Base-by-base conservation (phyloP, 2,113 vertebrate genomes). In the Oncorhynchus gorbuscha region DNA sequence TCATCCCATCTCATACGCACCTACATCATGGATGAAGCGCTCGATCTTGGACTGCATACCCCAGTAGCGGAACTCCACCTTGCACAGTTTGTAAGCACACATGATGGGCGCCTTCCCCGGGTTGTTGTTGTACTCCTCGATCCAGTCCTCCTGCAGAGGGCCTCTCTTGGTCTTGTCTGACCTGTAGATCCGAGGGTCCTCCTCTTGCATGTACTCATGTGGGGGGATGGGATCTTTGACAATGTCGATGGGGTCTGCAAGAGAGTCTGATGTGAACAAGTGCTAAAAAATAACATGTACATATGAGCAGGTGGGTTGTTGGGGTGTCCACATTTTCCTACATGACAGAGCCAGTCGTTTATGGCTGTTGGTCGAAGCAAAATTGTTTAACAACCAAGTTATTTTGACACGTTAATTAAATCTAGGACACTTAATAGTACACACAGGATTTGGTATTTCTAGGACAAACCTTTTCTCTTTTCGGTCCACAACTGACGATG, bases 11-110 rank as follows among this genome's bases (percentile, higher is more conserved):
- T 35, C 51, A 20, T 4, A 89, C 97, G 92, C 85, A 99, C 98
- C 98, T 0, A 98, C 97, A 45, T 99, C 98, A 1, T 99, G 98
- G 92, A 99, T 99, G 86, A 99, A 99, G 55, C 98, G 92, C 85
- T 99, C 98, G 0, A 99, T 99, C 91, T 99, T 99, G 1, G 97
- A 97, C 93, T 99, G 98, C 98, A 99, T 99, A 73, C 98, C 98
- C 98, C 98, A 99, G 91, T 99, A 99, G 75, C 98, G 95, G 90
- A 99, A 99, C 91, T 99, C 98, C 78, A 99, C 98, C 92, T 99
- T 99, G 85, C 98, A 99, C 51, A 99, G 93, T 89, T 99, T 99
- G 86, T 99, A 99, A 84, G 98, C 98, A 70, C 98, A 99, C 98
- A 99, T 99, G 87, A 99, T 91, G 66, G 97, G 97, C 66, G 88